A percentile compares a stretch with the other conserved stretches of the same genome.
Conservation (phyloP, 2,888 invertebrate species). For the Acronicta aceris region DNA sequence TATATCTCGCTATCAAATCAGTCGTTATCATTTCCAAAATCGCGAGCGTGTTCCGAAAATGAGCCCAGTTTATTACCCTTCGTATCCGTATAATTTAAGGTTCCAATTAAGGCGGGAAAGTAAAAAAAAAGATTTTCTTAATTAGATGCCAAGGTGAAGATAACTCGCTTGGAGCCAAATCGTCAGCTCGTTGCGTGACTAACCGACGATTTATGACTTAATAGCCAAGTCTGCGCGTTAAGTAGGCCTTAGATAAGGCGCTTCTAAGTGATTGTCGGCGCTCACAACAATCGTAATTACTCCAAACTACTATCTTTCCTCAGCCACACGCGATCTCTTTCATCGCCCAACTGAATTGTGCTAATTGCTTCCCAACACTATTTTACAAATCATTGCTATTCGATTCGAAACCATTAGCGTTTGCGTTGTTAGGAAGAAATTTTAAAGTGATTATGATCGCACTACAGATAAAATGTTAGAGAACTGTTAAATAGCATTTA, state of each 20-base stretch:
- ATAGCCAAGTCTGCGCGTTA: conserved; percentile 86
- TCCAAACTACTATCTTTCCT: conserved; percentile 86
- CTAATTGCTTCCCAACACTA: conserved; percentile 78
- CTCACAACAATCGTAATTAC: conserved; percentile 89
- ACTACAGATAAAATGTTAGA: background rate
- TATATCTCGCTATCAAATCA: conserved; percentile 43
- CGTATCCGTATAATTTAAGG: conserved; percentile 65
- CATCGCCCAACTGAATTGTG: conserved; percentile 79
- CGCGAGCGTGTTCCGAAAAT: conserved; percentile 52
- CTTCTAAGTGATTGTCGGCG: conserved; percentile 89
- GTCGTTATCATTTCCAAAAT: conserved; percentile 43
- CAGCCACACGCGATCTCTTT: conserved; percentile 84
- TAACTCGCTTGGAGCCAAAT: conserved; percentile 82
- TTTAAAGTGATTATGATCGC: conserved; percentile 17
- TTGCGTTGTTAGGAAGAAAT: conserved; percentile 9
- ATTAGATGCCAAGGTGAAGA: conserved; percentile 83
- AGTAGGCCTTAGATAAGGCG: conserved; percentile 88
- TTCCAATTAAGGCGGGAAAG: conserved; percentile 63
- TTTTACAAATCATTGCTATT: conserved; percentile 64
- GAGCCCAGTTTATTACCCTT: conserved; percentile 55
- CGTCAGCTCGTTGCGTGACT: conserved; percentile 86
- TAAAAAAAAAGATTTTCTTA: conserved; percentile 75
- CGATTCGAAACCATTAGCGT: conserved; percentile 26
- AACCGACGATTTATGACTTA: conserved; percentile 86
- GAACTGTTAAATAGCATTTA: conserved; percentile 11